Base-by-base conservation (phyloP, 2,888 invertebrate genomes). In the Synergus umbraculus region DNA sequence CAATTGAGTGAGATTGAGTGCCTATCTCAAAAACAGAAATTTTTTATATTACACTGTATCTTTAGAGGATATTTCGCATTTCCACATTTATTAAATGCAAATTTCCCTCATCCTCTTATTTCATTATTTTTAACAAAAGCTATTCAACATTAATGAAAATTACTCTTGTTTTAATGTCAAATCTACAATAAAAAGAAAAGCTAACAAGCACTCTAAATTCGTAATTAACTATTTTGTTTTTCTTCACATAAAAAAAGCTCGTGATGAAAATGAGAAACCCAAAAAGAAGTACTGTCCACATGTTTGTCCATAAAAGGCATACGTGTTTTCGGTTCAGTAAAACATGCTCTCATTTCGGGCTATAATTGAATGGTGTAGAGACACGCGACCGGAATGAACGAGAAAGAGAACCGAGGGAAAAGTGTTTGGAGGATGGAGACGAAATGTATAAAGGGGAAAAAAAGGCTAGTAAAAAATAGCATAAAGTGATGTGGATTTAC, bases 351-450 rank as follows among this genome's bases (percentile, higher is more conserved):
- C 65, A 65, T 65, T 65, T 37, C 29, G n/a, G 9, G n/a, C 9
- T 73, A 54, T 73, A 73, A 73, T 73, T 73, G 54, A 73, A 73
- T 54, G 49, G 60, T 58, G 60, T 18, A 41, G 67, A 69, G 69
- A 78, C 60, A 58, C 64, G 54, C 22, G 66, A 78, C 78, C 63
- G 46, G 54, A 77, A 77, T 76, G 77, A 76, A 37, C 49, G 49
- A 69, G 46, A 54, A 22, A 43, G 49, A 76, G 46, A 81, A 65
- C 46, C 63, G 49, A 79, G 60, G 49, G 66, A 63, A 67, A 79
- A 79, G 65, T 49, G 54, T 77, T 7, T 65, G 76, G 12, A 78
- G 58, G 41, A n/a, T 37, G n/a, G 10, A 49, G 41, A 44, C 49
- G 12, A 41, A 18, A 29, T 12, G 60, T 15, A 69, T 15, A 7